Evolutionary conservation across 2,888 invertebrate genomes (phyloP).

Genomic region (Endomychus coccineus): DNA sequence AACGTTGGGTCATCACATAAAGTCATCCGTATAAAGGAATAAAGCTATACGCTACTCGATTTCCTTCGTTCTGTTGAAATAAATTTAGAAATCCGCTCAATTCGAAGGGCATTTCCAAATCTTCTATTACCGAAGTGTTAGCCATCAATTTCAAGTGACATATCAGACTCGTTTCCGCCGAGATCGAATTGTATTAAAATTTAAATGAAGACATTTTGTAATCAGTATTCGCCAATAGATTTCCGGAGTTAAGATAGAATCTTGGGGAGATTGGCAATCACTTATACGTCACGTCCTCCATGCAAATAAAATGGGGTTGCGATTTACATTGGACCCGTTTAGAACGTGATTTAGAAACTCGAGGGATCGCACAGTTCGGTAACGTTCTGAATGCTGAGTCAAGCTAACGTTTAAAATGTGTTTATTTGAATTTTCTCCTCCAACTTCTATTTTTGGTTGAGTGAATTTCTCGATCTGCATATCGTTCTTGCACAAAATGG

Average conservation of each 20-base stretch:
- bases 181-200: slow-evolving; percentile 40
- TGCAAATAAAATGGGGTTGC: slow-evolving; percentile 44
- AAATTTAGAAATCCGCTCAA: no score
- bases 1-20: no score
- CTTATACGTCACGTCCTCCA: slow-evolving; percentile 44
- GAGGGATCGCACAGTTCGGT: no score
- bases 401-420: slow-evolving; percentile 40
- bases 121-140: no score
- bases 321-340: slow-evolving; percentile 34
- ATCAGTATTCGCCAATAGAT: slow-evolving; percentile 44
- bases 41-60: no score
- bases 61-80: no score
- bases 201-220: slow-evolving; percentile 44
- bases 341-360: slow-evolving; percentile 35
- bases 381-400: no score
- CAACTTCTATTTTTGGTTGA: slow-evolving; percentile 21
- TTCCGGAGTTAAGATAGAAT: slow-evolving; percentile 39
- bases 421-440: slow-evolving; percentile 39
- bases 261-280: slow-evolving; percentile 41
- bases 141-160: slow-evolving; percentile 13
- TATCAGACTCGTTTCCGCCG: slow-evolving; percentile 12
- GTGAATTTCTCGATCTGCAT: slow-evolving; percentile 9
- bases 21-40: no score
- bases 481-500: slow-evolving; percentile 14
- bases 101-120: no score